Base-by-base conservation (phyloP, 1,140 invertebrate species). In the Lordiphosa stackelbergi region DNA sequence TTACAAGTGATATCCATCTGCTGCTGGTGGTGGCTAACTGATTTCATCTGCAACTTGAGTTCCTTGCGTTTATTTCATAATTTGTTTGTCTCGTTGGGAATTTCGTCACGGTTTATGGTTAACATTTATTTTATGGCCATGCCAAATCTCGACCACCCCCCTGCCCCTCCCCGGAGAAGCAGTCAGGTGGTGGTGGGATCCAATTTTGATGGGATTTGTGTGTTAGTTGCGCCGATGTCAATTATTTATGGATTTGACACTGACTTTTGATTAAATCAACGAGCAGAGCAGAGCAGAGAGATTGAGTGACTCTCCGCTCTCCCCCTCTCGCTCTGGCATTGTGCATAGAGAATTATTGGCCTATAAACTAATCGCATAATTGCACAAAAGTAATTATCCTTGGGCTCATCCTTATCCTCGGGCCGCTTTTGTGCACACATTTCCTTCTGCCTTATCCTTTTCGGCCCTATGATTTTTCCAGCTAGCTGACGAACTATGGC, bases 101-200 rank as follows among this genome's bases (percentile, higher is more conserved):
- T 59, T 83, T 77, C 57, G 77, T 66, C 69, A 83, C 65, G 77
- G 78, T 83, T 77, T 77, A 73, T 60, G 78, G 61, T 53, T 73
- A 78, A 83, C 77, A 84, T 83, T 83, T 84, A 83, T 83, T 83
- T 83, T 84, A 83, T 83, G 77, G 72, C 73, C 77, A 78, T 83
- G 77, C 45, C 84, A 73, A 84, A 83, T 84, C 24, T n/a, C 2
- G 2, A 22, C 8, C 34, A 31, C 38, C 8, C 34, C 40, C 28
- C 34, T 22, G 10, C 13, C 35, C 9, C 36, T 19, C n/a, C 31
- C 8, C n/a, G 22, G 10, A 12, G 13, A 31, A 35, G 9, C 37
- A 28, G 19, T 40, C 48, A n/a, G 51, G 42, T 62, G 58, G 72
- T 71, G 75, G 68, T 64, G 77, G 78, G 66, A 69, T 64, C 75